Evolutionary conservation across 2,797 vertebrate species (phyloP), one percentile per base, ranked within the genome.

Genomic region (Coluber constrictor): DNA sequence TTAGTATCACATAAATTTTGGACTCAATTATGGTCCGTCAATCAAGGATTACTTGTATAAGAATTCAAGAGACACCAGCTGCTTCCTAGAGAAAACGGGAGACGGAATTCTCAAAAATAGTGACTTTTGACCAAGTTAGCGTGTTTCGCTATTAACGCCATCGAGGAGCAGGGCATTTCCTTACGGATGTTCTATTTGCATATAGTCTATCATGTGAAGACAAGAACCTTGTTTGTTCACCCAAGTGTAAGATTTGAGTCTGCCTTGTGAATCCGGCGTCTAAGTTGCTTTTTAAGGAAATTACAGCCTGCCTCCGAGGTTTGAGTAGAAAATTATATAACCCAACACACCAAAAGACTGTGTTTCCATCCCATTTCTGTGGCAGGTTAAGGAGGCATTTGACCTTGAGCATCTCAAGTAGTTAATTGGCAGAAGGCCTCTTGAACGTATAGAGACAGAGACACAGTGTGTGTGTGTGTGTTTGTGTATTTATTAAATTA

Each of bases 351-450:
- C 43, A 23, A 79, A 79, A 43, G 74, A 18, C 18, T 23, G 70
- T 90, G 93, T 94, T 93, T 92, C 91, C 47, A 10, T 47, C 92
- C 63, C 5, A 61, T 60, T 37, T 47, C 32, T 55, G 54, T 70
- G 89, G 1, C 91, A 79, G 90, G 57, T 55, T 95, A 91, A 92
- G 0, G 0, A 94, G 87, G 86, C 89, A 8, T 60, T 83, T 95
- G 95, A 96, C 95, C 94, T 90, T 27, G 1, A 90, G 91, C 54
- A 91, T 95, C 90, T 61, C 91, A 86, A 94, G 90, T 93, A 89
- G 83, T 90, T 95, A 87, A 92, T 94, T 96, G 90, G 93, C 25
- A 90, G 92, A 93, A 92, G 92, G 92, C 95, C 10, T 60, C 89
- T 60, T n/a, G 16, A 5, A 1, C 27, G n/a, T 18, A n/a, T 23